Base-by-base conservation (phyloP, 2,888 invertebrate species). In the Drosophila longiperda region DNA sequence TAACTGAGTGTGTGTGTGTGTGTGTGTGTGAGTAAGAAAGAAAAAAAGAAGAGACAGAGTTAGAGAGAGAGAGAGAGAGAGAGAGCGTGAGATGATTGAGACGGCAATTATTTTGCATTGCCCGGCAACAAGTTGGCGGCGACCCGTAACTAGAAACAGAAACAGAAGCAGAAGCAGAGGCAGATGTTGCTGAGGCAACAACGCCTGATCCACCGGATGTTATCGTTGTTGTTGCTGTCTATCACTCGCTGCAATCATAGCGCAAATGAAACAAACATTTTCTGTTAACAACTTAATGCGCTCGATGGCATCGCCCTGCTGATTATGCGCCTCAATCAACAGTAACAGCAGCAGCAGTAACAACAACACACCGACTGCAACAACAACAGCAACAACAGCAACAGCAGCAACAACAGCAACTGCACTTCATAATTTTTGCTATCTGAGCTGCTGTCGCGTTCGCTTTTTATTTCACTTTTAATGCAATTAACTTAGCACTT, bases 271-370 rank as follows among this genome's bases (percentile, higher is more conserved):
- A 91, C 89, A 90, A 89, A 90, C 86, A 87, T 88, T 89, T 87
- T 85, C 87, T 90, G 90, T 90, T 89, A 89, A 89, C 89, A 90
- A 89, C 90, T 89, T 90, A 87, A 89, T 90, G 89, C 83, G 85
- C 83, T 90, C 72, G 75, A 75, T 75, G 87, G 81, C 86, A 75
- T 73, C 72, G 61, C 73, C 66, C 64, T 71, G 73, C 90, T 88
- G 85, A 85, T 85, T 89, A 85, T 89, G 90, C 88, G 85, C 85
- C 86, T 89, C 85, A 85, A 85, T 85, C 85, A 89, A 84, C 83
- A 75, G 86, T 55, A 82, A 55, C 69, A 73, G 52, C 71, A 68
- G 17, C 72, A 66, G 17, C 80, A 78, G 8, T 66, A 78, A 7
- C 73, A 76, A 11, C 20, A 45, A 0, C 88, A 87, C 60, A 81